These are phyloP conservation scores for Lamprologus ornatipinnis DNA, from an alignment of 2,113 vertebrate genomes.

Conservation along the genomic window DNA sequence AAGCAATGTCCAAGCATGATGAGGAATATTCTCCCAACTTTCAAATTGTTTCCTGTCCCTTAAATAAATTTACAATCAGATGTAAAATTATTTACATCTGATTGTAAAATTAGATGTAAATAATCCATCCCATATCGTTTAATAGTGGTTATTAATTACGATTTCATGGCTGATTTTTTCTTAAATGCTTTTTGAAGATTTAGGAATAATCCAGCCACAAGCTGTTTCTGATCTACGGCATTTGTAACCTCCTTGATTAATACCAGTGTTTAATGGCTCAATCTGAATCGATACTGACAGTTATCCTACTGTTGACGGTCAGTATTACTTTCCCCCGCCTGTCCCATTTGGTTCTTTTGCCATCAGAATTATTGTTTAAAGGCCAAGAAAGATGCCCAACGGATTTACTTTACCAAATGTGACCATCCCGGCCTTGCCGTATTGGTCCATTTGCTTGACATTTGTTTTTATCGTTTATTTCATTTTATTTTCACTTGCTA, in stretches of 20 bases:
- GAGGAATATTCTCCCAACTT: not conserved
- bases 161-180: rapidly evolving
- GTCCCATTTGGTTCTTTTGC: too few species aligned
- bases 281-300: rapidly evolving
- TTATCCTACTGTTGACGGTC: not conserved
- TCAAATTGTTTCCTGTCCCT: not conserved
- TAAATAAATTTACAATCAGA: not conserved
- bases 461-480: too few species aligned
- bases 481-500: too few species aligned
- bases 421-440: too few species aligned
- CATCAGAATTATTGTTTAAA: too few species aligned
- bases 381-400: too few species aligned
- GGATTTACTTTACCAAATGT: too few species aligned
- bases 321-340: not conserved
- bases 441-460: too few species aligned
- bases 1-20: not conserved
- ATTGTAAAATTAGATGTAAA: not conserved
- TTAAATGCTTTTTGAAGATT: not conserved
- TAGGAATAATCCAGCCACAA: not conserved
- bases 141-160: rapidly evolving
- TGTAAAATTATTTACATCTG: not conserved
- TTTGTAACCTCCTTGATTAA: rapidly evolving
- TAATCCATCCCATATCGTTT: not conserved
- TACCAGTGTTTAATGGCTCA: not conserved
- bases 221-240: not conserved